Evolutionary conservation across 1,140 invertebrate species (phyloP).

Genomic region (Neodiprion lecontei): DNA sequence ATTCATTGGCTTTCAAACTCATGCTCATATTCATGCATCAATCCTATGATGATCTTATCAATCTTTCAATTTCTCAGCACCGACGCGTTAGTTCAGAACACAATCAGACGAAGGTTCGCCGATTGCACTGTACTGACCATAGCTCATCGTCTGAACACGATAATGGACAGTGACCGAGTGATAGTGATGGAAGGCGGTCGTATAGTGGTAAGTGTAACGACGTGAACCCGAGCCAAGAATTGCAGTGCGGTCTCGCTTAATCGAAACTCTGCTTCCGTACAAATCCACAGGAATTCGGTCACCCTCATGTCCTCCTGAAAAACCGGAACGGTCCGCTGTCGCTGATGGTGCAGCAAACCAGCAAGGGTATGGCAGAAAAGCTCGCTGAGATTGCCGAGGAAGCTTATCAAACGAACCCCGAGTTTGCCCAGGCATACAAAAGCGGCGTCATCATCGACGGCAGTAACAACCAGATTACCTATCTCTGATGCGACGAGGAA

Average conservation of each 20-base stretch:
- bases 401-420: constrained; percentile 20
- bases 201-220: constrained; percentile 51
- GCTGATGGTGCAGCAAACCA: constrained; percentile 61
- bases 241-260: no score
- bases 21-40: no score
- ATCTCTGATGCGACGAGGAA: no score
- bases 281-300: constrained; percentile 62
- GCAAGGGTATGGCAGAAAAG: constrained; percentile 49
- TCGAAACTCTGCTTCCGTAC: no score
- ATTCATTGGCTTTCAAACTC: no score
- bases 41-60: no score
- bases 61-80: constrained; percentile 42
- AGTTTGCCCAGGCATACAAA: no score
- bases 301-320: constrained; percentile 64
- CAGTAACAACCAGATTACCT: no score
- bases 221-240: no score
- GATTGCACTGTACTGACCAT: constrained; percentile 71
- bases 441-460: no score
- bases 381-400: constrained; percentile 56
- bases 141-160: constrained; percentile 81
- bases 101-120: constrained; percentile 61
- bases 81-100: constrained; percentile 59
- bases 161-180: constrained; percentile 66
- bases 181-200: constrained; percentile 73
- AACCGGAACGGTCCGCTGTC: constrained; percentile 52